A percentile compares a stretch with the other conserved stretches of the same genome.
These are phyloP conservation scores for Sebastes oblongus DNA, from an alignment of 2,797 vertebrate species.

Conservation along the genomic window DNA sequence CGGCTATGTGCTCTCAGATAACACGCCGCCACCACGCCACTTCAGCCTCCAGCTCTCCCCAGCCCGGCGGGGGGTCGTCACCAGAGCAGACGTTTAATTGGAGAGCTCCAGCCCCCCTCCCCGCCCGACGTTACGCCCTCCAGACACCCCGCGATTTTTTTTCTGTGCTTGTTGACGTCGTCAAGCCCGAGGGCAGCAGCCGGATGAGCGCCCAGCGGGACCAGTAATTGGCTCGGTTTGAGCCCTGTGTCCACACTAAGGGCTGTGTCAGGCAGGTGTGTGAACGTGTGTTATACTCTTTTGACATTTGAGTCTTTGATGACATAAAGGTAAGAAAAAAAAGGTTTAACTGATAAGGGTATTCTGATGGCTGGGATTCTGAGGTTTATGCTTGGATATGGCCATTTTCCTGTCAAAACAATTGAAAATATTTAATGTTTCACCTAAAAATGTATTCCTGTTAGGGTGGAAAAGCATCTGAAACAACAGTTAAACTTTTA, in stretches of 20 bases:
- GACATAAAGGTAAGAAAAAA: conserved; percentile 19
- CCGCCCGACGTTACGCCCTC: conserved; percentile 66
- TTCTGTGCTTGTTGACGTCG: conserved; percentile 78
- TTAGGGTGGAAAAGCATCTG: background rate
- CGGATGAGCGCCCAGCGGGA: conserved; percentile 83
- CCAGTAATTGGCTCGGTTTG: conserved; percentile 86
- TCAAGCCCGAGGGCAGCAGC: conserved; percentile 86
- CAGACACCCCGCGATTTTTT: conserved; percentile 69
- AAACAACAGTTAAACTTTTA: background rate
- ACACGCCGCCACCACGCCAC: conserved; percentile 30
- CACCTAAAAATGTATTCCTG: background rate
- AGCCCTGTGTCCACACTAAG: conserved; percentile 49
- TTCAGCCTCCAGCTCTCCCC: conserved; percentile 53
- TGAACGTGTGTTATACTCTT: conserved; percentile 25
- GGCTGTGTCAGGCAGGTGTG: conserved; percentile 51
- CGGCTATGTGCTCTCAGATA: conserved; percentile 37
- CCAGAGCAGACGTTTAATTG: conserved; percentile 81
- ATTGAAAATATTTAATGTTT: background rate
- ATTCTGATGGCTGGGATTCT: background rate
- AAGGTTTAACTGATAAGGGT: background rate
- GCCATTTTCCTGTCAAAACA: background rate
- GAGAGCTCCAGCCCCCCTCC: conserved; percentile 60
- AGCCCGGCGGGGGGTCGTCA: conserved; percentile 64
- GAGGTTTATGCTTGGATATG: background rate
- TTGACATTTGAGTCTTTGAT: conserved; percentile 48